A percentile compares a stretch with the other conserved stretches of the same genome.
phyloP scores from a whole-genome alignment of 2,888 invertebrate genomes.

The Baronia brevicornis region DNA sequence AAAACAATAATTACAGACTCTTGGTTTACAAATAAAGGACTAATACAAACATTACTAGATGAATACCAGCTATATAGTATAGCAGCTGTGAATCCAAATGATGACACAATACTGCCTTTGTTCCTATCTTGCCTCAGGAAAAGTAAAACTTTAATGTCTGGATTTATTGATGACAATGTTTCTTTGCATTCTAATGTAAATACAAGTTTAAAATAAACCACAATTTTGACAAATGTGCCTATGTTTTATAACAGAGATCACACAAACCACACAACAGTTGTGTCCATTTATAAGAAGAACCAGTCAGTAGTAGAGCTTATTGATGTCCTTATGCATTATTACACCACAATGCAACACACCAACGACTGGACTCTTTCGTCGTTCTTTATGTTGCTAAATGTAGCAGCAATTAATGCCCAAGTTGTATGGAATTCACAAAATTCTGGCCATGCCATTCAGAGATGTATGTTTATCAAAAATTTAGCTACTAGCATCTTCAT shows the following conservation, averaged over 20 bases:
- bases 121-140: constrained; percentile 49
- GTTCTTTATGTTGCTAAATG: constrained; percentile 58
- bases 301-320: constrained; percentile 53
- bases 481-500: constrained; percentile 46
- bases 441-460: constrained; percentile 29
- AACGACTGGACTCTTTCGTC: constrained; percentile 61
- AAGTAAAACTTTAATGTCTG: constrained; percentile 41
- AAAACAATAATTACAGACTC: constrained; percentile 53
- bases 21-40: constrained; percentile 46
- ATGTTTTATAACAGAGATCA: constrained; percentile 48
- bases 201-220: constrained; percentile 41
- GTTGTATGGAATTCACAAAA: constrained; percentile 53
- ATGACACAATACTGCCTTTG: constrained; percentile 50
- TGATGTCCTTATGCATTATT: constrained; percentile 62
- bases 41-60: constrained; percentile 40
- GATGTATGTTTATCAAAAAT: constrained; percentile 51
- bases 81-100: constrained; percentile 44
- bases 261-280: constrained; percentile 38
- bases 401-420: constrained; percentile 62
- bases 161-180: constrained; percentile 45
- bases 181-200: constrained; percentile 50
- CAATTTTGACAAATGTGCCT: constrained; percentile 53
- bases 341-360: constrained; percentile 60
- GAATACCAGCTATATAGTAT: constrained; percentile 47
- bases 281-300: constrained; percentile 53